Evolutionary conservation across 2,113 vertebrate species (phyloP).

Genomic region (Edolisoma coerulescens): DNA sequence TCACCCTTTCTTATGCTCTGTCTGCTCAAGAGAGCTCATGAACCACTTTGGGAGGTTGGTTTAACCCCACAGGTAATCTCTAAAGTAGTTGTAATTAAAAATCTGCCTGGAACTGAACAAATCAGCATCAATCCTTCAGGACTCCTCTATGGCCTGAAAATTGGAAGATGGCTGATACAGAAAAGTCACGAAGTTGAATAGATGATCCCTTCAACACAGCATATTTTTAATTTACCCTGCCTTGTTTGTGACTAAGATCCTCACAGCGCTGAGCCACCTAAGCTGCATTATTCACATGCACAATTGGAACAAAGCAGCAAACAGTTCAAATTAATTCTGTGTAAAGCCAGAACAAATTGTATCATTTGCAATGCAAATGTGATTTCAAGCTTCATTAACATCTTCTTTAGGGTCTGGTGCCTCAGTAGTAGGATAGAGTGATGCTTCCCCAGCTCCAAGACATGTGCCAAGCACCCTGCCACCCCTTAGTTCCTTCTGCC

Average conservation of each 20-base stretch:
- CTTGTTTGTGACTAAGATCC: neutral
- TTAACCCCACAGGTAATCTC: neutral
- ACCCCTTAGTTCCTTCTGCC: neutral
- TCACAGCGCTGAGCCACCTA: neutral
- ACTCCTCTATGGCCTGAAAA: neutral
- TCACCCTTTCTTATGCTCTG: neutral
- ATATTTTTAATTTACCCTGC: neutral
- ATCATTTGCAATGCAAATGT: conserved; percentile 63
- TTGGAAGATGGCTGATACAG: neutral
- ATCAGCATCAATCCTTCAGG: neutral
- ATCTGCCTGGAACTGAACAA: neutral
- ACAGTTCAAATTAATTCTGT: conserved; percentile 41
- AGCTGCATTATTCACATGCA: conserved; percentile 24
- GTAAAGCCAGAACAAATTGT: conserved; percentile 56
- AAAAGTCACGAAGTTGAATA: neutral
- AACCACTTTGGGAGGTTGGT: neutral
- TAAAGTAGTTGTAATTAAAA: neutral
- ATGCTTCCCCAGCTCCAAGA: neutral
- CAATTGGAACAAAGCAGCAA: conserved; percentile 52
- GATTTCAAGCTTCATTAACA: conserved; percentile 41
- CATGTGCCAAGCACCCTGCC: neutral
- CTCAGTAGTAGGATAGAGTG: neutral
- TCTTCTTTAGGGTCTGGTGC: conserved; percentile 22
- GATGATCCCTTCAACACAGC: neutral
- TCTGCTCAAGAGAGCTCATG: neutral